Percentiles rank a stretch among this genome's conserved stretches.
These are phyloP conservation scores for Drosophila pandora DNA, from an alignment of 1,140 invertebrate genomes.

Conservation along the genomic window DNA sequence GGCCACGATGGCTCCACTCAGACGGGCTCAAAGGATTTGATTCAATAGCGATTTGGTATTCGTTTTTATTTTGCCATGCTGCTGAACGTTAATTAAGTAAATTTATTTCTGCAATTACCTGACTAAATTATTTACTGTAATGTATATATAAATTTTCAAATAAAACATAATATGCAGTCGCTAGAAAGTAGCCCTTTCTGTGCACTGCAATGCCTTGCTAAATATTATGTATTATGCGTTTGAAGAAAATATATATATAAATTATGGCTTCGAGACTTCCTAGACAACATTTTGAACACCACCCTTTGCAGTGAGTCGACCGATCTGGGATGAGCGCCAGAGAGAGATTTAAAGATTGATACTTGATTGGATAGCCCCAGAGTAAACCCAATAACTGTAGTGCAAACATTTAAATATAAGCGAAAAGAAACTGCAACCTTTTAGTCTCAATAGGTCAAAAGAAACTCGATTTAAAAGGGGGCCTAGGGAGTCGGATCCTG, in stretches of 20 bases:
- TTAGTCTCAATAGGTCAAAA: slow-evolving; percentile 19
- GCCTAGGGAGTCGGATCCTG: slow-evolving; percentile 4
- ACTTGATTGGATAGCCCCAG: background rate
- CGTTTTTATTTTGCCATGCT: slow-evolving; percentile 39
- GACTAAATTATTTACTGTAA: slow-evolving; percentile 76
- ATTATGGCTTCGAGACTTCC: slow-evolving; percentile 18
- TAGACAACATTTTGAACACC: background rate
- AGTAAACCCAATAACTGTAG: slow-evolving; percentile 24
- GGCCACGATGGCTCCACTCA: slow-evolving; percentile 6
- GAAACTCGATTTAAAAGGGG: slow-evolving; percentile 2
- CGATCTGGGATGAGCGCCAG: slow-evolving; percentile 5
- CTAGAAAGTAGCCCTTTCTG: slow-evolving; percentile 9
- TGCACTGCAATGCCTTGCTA: slow-evolving; percentile 21
- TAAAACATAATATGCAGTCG: slow-evolving; percentile 77
- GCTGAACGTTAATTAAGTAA: slow-evolving; percentile 41
- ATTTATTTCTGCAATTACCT: slow-evolving; percentile 68
- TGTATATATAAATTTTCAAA: slow-evolving; percentile 71
- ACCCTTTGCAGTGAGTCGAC: background rate
- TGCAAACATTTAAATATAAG: slow-evolving; percentile 27
- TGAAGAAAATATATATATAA: slow-evolving; percentile 55
- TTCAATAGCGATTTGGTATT: slow-evolving; percentile 28
- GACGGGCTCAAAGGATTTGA: slow-evolving; percentile 32
- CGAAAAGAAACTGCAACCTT: slow-evolving; percentile 1
- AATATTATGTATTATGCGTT: slow-evolving; percentile 52
- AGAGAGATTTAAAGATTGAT: slow-evolving; percentile 44